Evolutionary conservation across 2,888 invertebrate species (phyloP).

Genomic region (Drosophila greeni): DNA sequence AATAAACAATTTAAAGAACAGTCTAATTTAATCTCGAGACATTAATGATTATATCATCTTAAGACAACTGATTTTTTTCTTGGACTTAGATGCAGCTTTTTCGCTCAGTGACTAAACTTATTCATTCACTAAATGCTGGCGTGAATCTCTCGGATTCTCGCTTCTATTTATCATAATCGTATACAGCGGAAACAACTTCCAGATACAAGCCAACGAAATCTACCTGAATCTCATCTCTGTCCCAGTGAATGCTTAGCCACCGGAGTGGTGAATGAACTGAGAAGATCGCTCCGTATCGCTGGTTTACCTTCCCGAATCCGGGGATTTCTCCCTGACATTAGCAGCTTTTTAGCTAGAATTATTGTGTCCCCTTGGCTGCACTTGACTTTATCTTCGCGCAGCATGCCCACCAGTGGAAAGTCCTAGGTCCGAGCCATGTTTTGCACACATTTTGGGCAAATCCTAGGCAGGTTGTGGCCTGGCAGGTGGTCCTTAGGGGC

Average conservation of each 20-base stretch:
- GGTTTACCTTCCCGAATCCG: slow-evolving; percentile 3
- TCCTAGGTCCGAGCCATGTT: slow-evolving; percentile 46
- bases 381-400: slow-evolving; percentile 64
- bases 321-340: slow-evolving; percentile 45
- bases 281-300: slow-evolving; percentile 20
- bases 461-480: slow-evolving; percentile 54
- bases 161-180: slow-evolving; percentile 58
- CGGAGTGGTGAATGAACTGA: slow-evolving; percentile 60
- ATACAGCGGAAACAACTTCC: slow-evolving; percentile 56
- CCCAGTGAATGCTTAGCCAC: slow-evolving; percentile 3
- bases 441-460: slow-evolving; percentile 52
- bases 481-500: slow-evolving; percentile 41
- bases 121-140: slow-evolving; percentile 39
- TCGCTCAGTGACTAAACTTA: slow-evolving; percentile 4
- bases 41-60: background rate
- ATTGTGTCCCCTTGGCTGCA: slow-evolving; percentile 39
- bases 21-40: background rate
- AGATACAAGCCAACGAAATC: slow-evolving; percentile 42
- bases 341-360: slow-evolving; percentile 66
- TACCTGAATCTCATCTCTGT: slow-evolving; percentile 50
- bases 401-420: slow-evolving; percentile 53
- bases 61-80: background rate
- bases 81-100: background rate
- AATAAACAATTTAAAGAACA: background rate
- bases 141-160: slow-evolving; percentile 35